phyloP scores from a whole-genome alignment of 2,113 vertebrate species.

The Cricetomys ansorgei region DNA sequence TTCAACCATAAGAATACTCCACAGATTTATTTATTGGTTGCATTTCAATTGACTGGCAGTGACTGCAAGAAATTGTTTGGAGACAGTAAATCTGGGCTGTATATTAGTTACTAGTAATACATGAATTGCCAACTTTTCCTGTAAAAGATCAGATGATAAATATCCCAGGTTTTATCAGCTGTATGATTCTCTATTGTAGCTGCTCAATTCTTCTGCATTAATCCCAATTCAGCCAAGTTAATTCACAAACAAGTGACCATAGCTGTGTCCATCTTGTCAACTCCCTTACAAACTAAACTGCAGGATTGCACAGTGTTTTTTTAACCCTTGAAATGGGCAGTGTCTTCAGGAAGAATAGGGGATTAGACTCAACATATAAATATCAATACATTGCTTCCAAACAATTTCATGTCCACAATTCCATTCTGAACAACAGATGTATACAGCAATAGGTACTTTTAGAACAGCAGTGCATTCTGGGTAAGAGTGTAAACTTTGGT shows the following conservation, averaged over 20 bases:
- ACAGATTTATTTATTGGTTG: conserved; percentile 28
- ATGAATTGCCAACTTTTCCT: background rate
- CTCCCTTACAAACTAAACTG: background rate
- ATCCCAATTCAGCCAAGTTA: background rate
- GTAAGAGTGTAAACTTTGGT: background rate
- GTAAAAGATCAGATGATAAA: background rate
- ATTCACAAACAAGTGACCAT: background rate
- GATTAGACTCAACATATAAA: background rate
- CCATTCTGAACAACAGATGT: background rate
- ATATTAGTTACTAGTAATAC: background rate
- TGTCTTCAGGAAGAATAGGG: background rate
- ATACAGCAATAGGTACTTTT: background rate
- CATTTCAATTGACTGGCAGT: background rate
- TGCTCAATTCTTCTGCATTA: background rate
- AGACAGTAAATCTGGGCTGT: background rate
- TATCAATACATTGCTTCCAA: background rate
- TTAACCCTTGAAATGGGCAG: background rate
- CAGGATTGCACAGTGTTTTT: background rate
- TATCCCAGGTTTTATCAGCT: background rate
- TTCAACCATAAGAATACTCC: background rate
- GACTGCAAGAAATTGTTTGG: background rate
- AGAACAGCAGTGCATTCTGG: background rate
- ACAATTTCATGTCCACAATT: background rate
- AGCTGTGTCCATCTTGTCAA: background rate
- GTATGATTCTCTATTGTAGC: background rate